Base-by-base conservation (phyloP, 2,888 invertebrate species). In the Thera obeliscata region DNA sequence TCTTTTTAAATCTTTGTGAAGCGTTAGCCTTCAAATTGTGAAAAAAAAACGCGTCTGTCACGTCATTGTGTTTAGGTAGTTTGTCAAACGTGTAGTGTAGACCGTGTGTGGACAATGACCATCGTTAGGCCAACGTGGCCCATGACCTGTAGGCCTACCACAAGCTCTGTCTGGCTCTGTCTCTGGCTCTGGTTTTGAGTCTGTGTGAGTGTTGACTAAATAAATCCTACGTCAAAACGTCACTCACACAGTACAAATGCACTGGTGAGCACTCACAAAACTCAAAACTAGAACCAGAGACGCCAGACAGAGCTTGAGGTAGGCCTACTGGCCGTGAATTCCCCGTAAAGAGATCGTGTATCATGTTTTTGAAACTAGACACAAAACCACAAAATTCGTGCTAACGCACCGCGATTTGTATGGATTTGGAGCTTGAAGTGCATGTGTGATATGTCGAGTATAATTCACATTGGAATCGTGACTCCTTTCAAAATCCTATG, bases 41-140 rank as follows among this genome's bases (percentile, higher is more conserved):
- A 22, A 22, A 22, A 22, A 22, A 22, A 22, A 33, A 48, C 46
- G 43, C 43, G 54, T 12, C 38, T 48, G 59, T 59, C 52, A 43
- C 46, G 56, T 60, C 22, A 63, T 66, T 22, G 61, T 63, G 41
- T 52, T 36, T 56, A 61, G 57, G 43, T 52, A 66, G 57, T 63
- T 66, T 69, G 60, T 66, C 60, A 60, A 60, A 54, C 55, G 61
- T 61, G 59, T 52, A 8, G 41, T 61, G 59, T 52, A 8, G 41
- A 60, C 50, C 41, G 33, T 38, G 8, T 22, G 57, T 55, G 49
- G n/a, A 69, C 69, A 69, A 69, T 69, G 56, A 57, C 56, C 59
- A 69, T 69, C 69, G 69, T 69, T 69, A 69, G 56, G 56, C n/a
- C 38, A 66, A 66, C 61, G 58, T 60, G 67, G 49, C 63, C 52